Evolutionary conservation across 1,140 invertebrate genomes (phyloP).

Genomic region (Octopus bimaculoides): DNA sequence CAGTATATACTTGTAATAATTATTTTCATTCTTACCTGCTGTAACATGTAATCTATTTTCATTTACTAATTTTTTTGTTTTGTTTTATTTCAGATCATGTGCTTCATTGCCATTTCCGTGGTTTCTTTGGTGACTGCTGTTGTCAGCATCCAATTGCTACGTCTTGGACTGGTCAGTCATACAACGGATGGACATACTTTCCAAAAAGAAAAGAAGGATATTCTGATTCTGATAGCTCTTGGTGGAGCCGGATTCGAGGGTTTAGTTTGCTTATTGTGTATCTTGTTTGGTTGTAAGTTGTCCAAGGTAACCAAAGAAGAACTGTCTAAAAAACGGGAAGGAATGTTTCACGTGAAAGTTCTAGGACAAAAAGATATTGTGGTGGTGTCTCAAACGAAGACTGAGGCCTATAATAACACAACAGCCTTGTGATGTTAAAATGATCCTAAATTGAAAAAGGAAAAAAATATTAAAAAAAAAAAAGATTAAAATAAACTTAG

Average conservation of each 20-base stretch:
- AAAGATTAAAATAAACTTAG: not conserved
- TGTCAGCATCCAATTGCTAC: conserved; percentile 57
- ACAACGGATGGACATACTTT: conserved; percentile 57
- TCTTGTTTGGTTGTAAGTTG: conserved; percentile 52
- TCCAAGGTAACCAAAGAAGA: conserved; percentile 55
- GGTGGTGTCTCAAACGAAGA: conserved; percentile 36
- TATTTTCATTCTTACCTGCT: too few relatives aligned
- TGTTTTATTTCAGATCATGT: conserved; percentile 54
- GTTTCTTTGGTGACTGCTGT: conserved; percentile 57
- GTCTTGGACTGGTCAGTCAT: conserved; percentile 57
- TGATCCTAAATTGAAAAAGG: not conserved
- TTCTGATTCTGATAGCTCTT: conserved; percentile 54
- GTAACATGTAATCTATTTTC: too few relatives aligned
- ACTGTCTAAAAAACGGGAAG: conserved; percentile 53
- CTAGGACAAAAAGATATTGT: conserved; percentile 51
- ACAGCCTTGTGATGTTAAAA: conserved; percentile 8
- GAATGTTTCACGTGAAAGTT: conserved; percentile 58
- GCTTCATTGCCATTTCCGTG: conserved; percentile 56
- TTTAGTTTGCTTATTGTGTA: conserved; percentile 53
- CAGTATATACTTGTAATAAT: too few relatives aligned
- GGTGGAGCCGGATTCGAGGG: conserved; percentile 50
- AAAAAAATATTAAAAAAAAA: not conserved
- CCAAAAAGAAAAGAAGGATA: conserved; percentile 56
- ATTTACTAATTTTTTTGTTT: not conserved
- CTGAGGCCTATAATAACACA: conserved; percentile 26